Conservation (phyloP, 2,113 vertebrate genomes). For the Monarcha castaneiventris region DNA sequence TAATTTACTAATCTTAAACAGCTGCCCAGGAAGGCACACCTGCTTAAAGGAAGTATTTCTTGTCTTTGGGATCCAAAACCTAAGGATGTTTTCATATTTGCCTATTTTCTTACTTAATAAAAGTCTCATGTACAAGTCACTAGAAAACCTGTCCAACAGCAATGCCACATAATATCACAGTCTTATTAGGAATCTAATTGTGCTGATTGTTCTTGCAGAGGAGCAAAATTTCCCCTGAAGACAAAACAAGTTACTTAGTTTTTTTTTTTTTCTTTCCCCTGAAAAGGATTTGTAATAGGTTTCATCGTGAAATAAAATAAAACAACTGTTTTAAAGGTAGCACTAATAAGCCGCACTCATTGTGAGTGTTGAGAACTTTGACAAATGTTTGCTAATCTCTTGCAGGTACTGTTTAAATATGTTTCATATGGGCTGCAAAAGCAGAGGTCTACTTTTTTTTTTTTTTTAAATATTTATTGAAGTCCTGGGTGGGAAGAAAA, state of each 20-base stretch:
- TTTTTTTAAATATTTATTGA: not conserved
- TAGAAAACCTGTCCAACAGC: not conserved
- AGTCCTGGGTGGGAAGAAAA: not conserved
- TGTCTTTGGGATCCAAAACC: constrained; percentile 8
- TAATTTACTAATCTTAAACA: constrained; percentile 72
- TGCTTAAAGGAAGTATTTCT: constrained; percentile 44
- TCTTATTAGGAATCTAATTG: not conserved
- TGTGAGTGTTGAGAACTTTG: not conserved
- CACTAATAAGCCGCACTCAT: not conserved
- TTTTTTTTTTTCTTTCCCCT: not conserved
- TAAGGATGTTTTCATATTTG: not conserved
- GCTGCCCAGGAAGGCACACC: constrained; percentile 69
- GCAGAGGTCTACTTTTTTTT: not conserved
- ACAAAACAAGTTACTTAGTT: not conserved
- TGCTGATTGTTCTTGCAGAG: not conserved
- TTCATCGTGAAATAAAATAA: not conserved
- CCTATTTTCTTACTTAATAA: not conserved
- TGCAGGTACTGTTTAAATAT: not conserved
- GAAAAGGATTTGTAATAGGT: not conserved
- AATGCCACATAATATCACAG: not conserved
- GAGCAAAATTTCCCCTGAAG: not conserved
- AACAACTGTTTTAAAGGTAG: not conserved
- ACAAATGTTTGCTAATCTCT: not conserved
- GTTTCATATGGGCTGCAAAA: not conserved
- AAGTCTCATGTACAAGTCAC: not conserved